phyloP scores from a whole-genome alignment of 2,797 vertebrate genomes.

The Harpagifer antarcticus region DNA sequence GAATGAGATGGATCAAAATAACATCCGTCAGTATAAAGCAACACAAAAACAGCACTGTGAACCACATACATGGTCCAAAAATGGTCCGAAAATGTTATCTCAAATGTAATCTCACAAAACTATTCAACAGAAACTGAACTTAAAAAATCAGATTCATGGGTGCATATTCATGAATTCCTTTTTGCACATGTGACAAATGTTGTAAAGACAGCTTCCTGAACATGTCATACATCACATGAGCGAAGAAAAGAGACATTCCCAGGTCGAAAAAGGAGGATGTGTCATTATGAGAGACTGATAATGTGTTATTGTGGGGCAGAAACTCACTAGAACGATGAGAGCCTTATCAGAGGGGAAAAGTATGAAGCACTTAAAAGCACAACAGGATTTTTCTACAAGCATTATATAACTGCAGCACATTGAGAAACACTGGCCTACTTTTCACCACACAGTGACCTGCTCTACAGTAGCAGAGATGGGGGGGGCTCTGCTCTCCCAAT shows the following conservation, averaged over 20 bases:
- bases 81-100: too few species aligned
- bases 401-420: slow-evolving; percentile 82
- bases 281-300: neutral
- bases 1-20: too few species aligned
- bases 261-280: neutral
- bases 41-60: too few species aligned
- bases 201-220: too few species aligned
- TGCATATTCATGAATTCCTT: neutral
- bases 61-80: too few species aligned
- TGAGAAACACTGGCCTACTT: slow-evolving; percentile 82
- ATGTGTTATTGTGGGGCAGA: neutral
- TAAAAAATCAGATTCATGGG: neutral
- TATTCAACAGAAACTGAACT: too few species aligned
- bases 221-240: too few species aligned
- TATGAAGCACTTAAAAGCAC: slow-evolving; percentile 44
- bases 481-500: slow-evolving; percentile 48
- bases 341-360: slow-evolving; percentile 22
- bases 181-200: neutral
- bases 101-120: too few species aligned
- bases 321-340: neutral
- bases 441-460: slow-evolving; percentile 79
- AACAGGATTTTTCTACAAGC: slow-evolving; percentile 58
- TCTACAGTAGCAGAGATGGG: slow-evolving; percentile 64
- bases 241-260: neutral
- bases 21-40: too few species aligned